A percentile compares a stretch with the other conserved stretches of the same genome.
Evolutionary conservation across 2,797 vertebrate species (phyloP).

Genomic region (Lacerta bilineata): DNA sequence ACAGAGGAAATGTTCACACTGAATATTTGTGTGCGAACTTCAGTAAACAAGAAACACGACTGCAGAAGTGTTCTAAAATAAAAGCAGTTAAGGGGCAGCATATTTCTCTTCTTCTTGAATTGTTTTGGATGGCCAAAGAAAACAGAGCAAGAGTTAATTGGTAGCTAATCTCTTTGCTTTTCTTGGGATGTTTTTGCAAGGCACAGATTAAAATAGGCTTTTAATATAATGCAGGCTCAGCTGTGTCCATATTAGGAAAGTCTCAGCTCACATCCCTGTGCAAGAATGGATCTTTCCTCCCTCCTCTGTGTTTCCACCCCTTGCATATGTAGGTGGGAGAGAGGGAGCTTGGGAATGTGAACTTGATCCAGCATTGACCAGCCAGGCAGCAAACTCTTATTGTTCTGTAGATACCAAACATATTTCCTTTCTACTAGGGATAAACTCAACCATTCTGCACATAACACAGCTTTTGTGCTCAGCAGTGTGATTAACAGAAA

Average conservation of each 20-base stretch:
- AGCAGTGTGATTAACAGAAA: slow-evolving; percentile 69
- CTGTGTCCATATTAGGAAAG: slow-evolving; percentile 74
- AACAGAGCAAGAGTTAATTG: slow-evolving; percentile 70
- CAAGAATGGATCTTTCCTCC: slow-evolving; percentile 68
- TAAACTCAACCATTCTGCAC: slow-evolving; percentile 81
- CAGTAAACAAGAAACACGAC: not conserved
- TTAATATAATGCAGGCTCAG: slow-evolving; percentile 69
- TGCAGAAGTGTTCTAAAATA: slow-evolving; percentile 17
- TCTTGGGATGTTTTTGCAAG: slow-evolving; percentile 65
- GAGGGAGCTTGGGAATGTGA: slow-evolving; percentile 86
- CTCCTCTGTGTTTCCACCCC: slow-evolving; percentile 57
- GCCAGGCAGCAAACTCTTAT: slow-evolving; percentile 89
- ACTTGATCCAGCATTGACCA: slow-evolving; percentile 84
- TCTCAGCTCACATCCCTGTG: slow-evolving; percentile 55
- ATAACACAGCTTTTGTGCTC: slow-evolving; percentile 86
- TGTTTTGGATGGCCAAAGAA: slow-evolving; percentile 60
- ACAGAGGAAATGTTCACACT: not conserved
- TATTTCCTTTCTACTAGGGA: slow-evolving; percentile 84
- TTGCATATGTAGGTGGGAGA: slow-evolving; percentile 77
- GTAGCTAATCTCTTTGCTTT: slow-evolving; percentile 68
- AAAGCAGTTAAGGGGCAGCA: slow-evolving; percentile 48
- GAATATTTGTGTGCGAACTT: not conserved
- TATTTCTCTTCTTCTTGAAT: slow-evolving; percentile 55
- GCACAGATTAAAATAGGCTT: slow-evolving; percentile 68
- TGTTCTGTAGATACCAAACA: slow-evolving; percentile 93